A percentile compares a stretch with the other conserved stretches of the same genome.
These are phyloP conservation scores for Ptychochromis oligacanthus DNA, from an alignment of 2,113 vertebrate genomes.

Conservation along the genomic window DNA sequence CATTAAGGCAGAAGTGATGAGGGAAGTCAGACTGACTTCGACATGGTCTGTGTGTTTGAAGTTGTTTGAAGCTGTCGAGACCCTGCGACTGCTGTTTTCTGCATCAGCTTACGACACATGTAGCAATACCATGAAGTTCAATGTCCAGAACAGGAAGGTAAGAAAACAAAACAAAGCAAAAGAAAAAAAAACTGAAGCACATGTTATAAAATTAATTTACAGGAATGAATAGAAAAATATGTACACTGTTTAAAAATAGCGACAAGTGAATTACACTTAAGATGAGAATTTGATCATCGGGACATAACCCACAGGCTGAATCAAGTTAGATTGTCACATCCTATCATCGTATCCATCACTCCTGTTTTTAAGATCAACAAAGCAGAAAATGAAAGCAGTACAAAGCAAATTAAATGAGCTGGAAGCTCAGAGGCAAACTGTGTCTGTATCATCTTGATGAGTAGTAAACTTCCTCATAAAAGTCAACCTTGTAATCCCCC, in stretches of 20 bases:
- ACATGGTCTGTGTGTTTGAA: constrained; percentile 32
- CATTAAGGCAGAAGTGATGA: constrained; percentile 43
- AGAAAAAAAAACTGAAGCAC: neutral
- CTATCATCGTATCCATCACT: constrained; percentile 4
- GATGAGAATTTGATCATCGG: neutral
- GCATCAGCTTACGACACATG: neutral
- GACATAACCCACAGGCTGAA: neutral
- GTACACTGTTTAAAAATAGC: neutral
- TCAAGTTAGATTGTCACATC: neutral
- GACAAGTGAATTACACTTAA: neutral
- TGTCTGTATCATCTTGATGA: neutral
- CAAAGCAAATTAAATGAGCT: neutral
- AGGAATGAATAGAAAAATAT: neutral
- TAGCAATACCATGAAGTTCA: neutral
- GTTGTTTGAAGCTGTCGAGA: constrained; percentile 7
- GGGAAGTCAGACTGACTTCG: constrained; percentile 11
- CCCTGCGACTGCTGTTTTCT: neutral
- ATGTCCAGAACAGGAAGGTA: neutral
- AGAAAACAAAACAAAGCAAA: too few species aligned
- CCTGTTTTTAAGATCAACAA: constrained; percentile 11
- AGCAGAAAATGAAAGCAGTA: neutral
- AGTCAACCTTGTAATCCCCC: neutral
- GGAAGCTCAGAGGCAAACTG: neutral
- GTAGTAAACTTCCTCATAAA: constrained; percentile 24
- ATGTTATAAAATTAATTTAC: constrained; percentile 4